Evolutionary conservation across 2,888 invertebrate species (phyloP).

Genomic region (Noctua comes): DNA sequence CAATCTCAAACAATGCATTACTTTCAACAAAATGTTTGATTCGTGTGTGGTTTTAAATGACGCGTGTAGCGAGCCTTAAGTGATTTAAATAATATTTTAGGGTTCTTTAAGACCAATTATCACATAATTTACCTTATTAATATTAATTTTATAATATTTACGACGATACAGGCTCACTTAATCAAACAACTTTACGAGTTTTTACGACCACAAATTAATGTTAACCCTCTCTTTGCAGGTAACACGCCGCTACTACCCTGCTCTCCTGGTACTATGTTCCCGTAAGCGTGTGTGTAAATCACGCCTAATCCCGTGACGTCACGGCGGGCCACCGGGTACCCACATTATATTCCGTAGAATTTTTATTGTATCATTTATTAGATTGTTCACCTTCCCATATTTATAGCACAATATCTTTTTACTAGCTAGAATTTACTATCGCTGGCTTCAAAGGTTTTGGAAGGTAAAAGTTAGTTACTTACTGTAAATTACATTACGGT

Average conservation of each 20-base stretch:
- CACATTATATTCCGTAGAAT: constrained; percentile 61
- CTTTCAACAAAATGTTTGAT: constrained; percentile 33
- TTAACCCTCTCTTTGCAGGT: constrained; percentile 69
- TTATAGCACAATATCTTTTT: constrained; percentile 51
- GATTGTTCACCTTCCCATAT: constrained; percentile 67
- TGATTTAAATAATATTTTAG: not conserved
- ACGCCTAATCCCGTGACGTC: constrained; percentile 73
- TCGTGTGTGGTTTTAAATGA: constrained; percentile 17
- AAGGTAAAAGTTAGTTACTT: constrained; percentile 25
- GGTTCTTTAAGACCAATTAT: not conserved
- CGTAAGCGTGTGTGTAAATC: constrained; percentile 75
- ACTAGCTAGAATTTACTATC: constrained; percentile 56
- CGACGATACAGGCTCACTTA: constrained; percentile 8
- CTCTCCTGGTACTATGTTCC: constrained; percentile 48
- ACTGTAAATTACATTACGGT: constrained; percentile 32
- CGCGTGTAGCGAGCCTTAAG: not conserved
- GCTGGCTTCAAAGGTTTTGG: constrained; percentile 40
- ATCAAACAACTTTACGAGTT: constrained; percentile 42
- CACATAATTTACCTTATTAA: constrained; percentile 10
- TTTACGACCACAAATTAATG: constrained; percentile 56
- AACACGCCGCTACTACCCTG: constrained; percentile 46
- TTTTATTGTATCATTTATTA: constrained; percentile 65
- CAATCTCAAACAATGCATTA: constrained; percentile 49
- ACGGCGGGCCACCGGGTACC: constrained; percentile 70
- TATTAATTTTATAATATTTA: constrained; percentile 23